Conservation (phyloP, 2,888 invertebrate genomes). For the Athalia cordata region DNA sequence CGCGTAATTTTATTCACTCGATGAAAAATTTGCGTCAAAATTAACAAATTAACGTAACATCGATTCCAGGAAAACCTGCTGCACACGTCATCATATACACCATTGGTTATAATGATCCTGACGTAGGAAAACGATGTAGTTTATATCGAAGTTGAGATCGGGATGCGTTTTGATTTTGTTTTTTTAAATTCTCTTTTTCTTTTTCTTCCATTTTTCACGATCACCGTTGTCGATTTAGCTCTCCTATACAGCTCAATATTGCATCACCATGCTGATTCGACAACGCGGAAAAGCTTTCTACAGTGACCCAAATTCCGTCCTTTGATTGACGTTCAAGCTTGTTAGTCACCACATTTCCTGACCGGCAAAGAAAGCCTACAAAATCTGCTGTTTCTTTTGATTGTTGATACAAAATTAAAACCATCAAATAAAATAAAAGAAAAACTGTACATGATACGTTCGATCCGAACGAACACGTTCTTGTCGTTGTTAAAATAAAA, state of each 20-base stretch:
- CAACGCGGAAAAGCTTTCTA: slow-evolving; percentile 64
- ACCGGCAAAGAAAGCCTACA: slow-evolving; percentile 13
- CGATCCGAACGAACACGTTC: too few relatives aligned
- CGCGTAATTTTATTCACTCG: too few relatives aligned
- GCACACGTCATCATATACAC: too few relatives aligned
- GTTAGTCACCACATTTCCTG: slow-evolving; percentile 34
- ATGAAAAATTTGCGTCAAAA: too few relatives aligned
- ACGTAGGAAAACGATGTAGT: too few relatives aligned
- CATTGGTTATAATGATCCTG: too few relatives aligned
- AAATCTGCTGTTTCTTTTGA: neutral
- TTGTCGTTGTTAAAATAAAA: too few relatives aligned
- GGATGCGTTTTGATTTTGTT: neutral
- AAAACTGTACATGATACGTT: too few relatives aligned
- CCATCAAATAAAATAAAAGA: too few relatives aligned
- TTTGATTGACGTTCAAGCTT: slow-evolving; percentile 36
- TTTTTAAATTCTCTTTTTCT: neutral
- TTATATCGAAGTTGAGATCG: neutral
- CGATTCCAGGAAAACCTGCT: too few relatives aligned
- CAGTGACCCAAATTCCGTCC: slow-evolving; percentile 49
- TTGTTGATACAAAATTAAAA: neutral
- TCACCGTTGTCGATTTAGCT: neutral
- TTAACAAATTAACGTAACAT: too few relatives aligned
- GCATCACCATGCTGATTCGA: slow-evolving; percentile 59
- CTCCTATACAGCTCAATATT: slow-evolving; percentile 28
- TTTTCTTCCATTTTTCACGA: neutral